Evolutionary conservation across 2,888 invertebrate species (phyloP).

Genomic region (Oxycera nigricornis): DNA sequence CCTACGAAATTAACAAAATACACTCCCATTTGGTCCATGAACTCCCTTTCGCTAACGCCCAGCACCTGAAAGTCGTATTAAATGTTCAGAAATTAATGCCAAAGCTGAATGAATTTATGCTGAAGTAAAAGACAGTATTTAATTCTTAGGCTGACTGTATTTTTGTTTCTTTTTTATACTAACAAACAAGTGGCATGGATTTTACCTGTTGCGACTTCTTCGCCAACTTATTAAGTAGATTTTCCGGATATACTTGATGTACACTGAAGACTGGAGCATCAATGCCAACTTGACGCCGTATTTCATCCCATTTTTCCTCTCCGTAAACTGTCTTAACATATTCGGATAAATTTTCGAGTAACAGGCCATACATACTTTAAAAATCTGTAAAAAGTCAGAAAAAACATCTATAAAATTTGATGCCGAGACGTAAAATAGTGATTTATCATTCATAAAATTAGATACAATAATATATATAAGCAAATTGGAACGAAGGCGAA

Average conservation of each 20-base stretch:
- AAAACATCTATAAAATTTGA: background rate
- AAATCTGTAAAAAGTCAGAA: constrained; percentile 13
- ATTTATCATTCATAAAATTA: background rate
- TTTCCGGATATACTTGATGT: constrained; percentile 94
- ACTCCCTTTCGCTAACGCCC: constrained; percentile 84
- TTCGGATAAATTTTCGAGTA: constrained; percentile 92
- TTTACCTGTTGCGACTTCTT: constrained; percentile 84
- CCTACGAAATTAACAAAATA: constrained; percentile 93
- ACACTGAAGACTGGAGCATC: constrained; percentile 87
- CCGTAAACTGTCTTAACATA: constrained; percentile 93
- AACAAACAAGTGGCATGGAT: too few species aligned
- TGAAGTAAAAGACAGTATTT: too few species aligned
- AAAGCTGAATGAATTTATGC: background rate
- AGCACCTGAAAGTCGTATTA: constrained; percentile 69
- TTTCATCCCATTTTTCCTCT: constrained; percentile 92
- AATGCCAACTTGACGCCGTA: constrained; percentile 83
- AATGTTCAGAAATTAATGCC: background rate
- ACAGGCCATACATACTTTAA: constrained; percentile 88
- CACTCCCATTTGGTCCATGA: constrained; percentile 94
- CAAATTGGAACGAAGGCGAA: background rate
- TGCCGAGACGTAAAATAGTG: background rate
- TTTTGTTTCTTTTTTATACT: too few species aligned
- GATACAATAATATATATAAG: background rate
- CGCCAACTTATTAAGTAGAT: constrained; percentile 81
- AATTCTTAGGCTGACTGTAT: too few species aligned